phyloP scores from a whole-genome alignment of 2,797 vertebrate genomes.

The Poeciliopsis presidionis region DNA sequence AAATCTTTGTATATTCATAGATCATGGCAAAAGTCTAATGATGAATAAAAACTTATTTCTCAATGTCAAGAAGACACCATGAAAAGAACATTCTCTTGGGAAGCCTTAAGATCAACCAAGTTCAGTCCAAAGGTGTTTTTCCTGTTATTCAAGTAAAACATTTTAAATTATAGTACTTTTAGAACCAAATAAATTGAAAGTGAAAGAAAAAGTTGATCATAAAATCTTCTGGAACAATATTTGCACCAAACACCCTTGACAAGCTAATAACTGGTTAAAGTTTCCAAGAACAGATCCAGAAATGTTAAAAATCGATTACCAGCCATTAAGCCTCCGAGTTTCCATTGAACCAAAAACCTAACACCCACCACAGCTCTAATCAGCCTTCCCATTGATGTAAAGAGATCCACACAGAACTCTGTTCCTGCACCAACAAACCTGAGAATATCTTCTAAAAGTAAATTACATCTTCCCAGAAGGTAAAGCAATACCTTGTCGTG shows the following conservation, averaged over 20 bases:
- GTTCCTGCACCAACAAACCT: not conserved
- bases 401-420: not conserved
- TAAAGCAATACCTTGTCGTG: constrained; percentile 88
- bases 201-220: not conserved
- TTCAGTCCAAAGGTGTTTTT: not conserved
- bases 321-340: not conserved
- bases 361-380: not conserved
- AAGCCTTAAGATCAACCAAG: not conserved
- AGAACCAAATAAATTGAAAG: not conserved
- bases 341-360: not conserved
- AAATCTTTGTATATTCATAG: not conserved
- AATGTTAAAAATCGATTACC: not conserved
- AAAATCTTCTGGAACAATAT: not conserved
- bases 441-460: not conserved
- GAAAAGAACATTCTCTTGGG: not conserved
- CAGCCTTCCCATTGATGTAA: not conserved
- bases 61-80: not conserved
- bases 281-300: not conserved
- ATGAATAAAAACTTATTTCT: not conserved
- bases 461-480: not conserved
- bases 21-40: not conserved
- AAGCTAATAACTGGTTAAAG: not conserved
- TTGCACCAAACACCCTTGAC: not conserved
- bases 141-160: not conserved
- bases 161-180: not conserved